Evolutionary conservation across 2,113 vertebrate species (phyloP), one percentile per base, ranked within the genome.

Genomic region (Scytalopus superciliaris): DNA sequence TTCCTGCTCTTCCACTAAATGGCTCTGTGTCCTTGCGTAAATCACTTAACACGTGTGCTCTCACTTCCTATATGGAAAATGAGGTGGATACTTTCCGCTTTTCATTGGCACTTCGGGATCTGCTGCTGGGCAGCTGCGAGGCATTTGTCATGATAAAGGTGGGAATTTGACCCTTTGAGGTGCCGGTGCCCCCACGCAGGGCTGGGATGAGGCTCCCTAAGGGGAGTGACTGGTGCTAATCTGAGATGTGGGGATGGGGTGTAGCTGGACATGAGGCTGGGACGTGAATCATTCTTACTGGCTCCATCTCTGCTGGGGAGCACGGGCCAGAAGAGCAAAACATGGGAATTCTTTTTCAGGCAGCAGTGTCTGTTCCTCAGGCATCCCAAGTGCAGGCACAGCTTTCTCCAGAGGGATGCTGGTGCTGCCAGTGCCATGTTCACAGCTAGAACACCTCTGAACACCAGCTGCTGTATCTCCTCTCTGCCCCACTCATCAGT

Each of bases 1-100:
- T 96, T 94, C 92, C 93, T 78, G 79, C 79, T 52, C 76, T 47
- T 62, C 52, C 66, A 11, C 82, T 33, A 15, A 66, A 42, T 40
- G 2, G 6, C 73, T 57, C 72, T 0, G 39, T 55, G 30, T 45
- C 90, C 85, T 37, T 40, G 39, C 0, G 3, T 95, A 67, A 97
- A 94, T 96, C 93, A 31, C 67, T 92, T 84, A 31, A 90, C 93
- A 93, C 68, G 7, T 90, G 84, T 94, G 88, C 73, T 95, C 76
- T 90, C 50, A 94, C 92, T 96, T 96, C 94, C 92, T 59, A 56
- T 84, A 7, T 96, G 93, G 96, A 96, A 96, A 93, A 93, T 53
- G 85, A 91, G 90, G 78, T 55, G 11, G 90, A 64, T 47, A 1
- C 62, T 95, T 96, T 69, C 94, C 5, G 25, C 53, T 93, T 93